A percentile compares a stretch with the other conserved stretches of the same genome.
Conservation (phyloP, 2,888 invertebrate species). For the Caenorhabditis sp. region DNA sequence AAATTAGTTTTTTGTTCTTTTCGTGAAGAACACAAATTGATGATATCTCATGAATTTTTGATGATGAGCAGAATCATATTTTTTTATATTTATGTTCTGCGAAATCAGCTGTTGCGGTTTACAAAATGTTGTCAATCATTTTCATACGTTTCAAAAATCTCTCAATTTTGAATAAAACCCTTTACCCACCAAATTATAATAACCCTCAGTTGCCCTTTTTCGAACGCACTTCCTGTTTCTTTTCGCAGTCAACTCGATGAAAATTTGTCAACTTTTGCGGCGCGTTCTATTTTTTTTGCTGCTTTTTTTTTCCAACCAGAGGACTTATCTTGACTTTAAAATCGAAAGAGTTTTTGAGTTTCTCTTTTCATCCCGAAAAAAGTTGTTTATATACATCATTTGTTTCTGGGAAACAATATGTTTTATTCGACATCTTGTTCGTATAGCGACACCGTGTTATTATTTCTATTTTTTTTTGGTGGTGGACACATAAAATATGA, state of each 20-base stretch:
- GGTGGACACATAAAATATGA: background rate
- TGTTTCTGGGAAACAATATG: background rate
- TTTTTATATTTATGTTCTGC: background rate
- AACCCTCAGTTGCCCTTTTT: background rate
- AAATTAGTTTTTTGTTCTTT: background rate
- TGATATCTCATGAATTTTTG: background rate
- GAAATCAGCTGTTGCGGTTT: background rate
- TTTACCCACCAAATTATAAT: background rate
- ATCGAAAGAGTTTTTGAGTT: background rate
- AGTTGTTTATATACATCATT: background rate
- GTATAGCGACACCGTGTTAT: background rate
- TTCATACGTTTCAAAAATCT: background rate
- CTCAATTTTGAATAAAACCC: background rate
- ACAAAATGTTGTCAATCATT: background rate
- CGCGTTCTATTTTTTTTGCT: background rate
- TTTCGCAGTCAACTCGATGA: background rate
- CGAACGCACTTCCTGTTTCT: background rate
- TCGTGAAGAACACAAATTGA: background rate
- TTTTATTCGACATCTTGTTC: background rate
- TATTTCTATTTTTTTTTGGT: background rate
- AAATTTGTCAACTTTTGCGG: background rate
- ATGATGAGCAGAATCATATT: background rate
- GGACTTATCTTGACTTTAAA: background rate
- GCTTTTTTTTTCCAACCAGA: background rate
- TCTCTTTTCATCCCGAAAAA: background rate